Evolutionary conservation across 1,140 invertebrate genomes (phyloP).

Genomic region (Druon quercuslanigerum): DNA sequence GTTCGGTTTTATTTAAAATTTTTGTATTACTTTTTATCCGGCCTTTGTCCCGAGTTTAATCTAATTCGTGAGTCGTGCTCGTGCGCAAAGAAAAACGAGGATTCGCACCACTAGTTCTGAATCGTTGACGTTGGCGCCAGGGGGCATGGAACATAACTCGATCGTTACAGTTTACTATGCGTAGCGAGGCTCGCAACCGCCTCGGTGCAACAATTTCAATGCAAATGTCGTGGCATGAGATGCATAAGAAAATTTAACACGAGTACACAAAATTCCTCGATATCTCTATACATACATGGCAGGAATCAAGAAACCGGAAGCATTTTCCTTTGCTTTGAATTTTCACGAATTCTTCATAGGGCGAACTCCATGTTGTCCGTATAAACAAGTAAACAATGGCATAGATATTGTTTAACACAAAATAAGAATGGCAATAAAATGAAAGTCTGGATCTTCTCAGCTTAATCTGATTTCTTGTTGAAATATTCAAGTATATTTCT

Average conservation of each 20-base stretch:
- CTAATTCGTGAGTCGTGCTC: not conserved
- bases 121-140: constrained; percentile 37
- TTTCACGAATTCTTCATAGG: not conserved
- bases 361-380: not conserved
- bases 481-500: too few relatives aligned
- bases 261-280: not conserved
- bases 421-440: too few relatives aligned
- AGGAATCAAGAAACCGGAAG: not conserved
- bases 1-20: too few relatives aligned
- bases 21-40: too few relatives aligned
- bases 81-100: not conserved
- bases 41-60: not conserved
- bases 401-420: too few relatives aligned
- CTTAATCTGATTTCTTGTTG: too few relatives aligned
- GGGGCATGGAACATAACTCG: constrained; percentile 32
- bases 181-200: constrained; percentile 49
- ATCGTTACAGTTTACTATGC: constrained; percentile 54
- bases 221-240: constrained; percentile 57
- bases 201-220: constrained; percentile 65
- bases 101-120: not conserved
- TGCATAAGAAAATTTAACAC: constrained; percentile 59
- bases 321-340: not conserved
- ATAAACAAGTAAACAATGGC: too few relatives aligned
- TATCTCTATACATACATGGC: not conserved
- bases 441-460: too few relatives aligned